Conservation (phyloP, 2,888 invertebrate species). For the Dioctria linearis region DNA sequence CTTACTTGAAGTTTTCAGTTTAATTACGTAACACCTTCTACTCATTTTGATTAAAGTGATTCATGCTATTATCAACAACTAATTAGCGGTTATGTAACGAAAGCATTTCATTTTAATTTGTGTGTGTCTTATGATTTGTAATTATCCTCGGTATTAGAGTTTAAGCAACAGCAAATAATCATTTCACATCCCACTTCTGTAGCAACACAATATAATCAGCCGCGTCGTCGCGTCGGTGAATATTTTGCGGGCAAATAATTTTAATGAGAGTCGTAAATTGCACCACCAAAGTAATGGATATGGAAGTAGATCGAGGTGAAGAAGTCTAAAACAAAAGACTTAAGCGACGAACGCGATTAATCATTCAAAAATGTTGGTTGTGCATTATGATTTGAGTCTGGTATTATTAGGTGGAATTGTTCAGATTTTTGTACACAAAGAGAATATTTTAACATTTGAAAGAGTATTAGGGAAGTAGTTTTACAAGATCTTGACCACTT, state of each 20-base stretch:
- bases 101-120: background rate
- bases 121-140: too few relatives aligned
- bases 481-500: too few relatives aligned
- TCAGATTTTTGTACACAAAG: too few relatives aligned
- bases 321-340: constrained; percentile 16
- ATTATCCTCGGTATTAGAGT: too few relatives aligned
- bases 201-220: too few relatives aligned
- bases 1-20: background rate
- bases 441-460: too few relatives aligned
- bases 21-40: background rate
- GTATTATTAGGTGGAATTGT: too few relatives aligned
- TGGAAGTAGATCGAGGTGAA: constrained; percentile 21
- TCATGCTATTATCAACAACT: background rate
- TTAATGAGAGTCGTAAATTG: constrained; percentile 22
- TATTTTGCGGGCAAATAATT: background rate
- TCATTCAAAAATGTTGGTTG: background rate
- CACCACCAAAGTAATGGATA: background rate
- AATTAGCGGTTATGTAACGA: constrained; percentile 15
- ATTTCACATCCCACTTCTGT: background rate
- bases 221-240: too few relatives aligned
- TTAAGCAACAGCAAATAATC: background rate
- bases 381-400: too few relatives aligned
- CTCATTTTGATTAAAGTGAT: constrained; percentile 1
- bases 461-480: too few relatives aligned
- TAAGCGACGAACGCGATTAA: constrained; percentile 9